phyloP scores from a whole-genome alignment of 2,888 invertebrate species.

The Asteroscopus sphinx region DNA sequence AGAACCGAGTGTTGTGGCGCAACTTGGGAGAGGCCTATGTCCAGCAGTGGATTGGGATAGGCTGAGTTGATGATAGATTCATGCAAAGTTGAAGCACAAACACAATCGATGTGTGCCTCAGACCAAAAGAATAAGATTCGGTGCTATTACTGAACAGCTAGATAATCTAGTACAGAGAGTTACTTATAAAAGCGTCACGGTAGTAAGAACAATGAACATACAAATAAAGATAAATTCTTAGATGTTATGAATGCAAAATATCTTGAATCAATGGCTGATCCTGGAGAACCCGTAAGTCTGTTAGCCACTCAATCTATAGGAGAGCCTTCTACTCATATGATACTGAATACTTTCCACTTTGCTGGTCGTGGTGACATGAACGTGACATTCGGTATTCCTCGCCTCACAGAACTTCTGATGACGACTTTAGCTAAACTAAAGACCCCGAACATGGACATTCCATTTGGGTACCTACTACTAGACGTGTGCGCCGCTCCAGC shows the following conservation, averaged over 20 bases:
- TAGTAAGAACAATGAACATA: constrained; percentile 67
- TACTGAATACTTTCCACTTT: constrained; percentile 99
- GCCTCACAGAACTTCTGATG: constrained; percentile 99
- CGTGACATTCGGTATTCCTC: constrained; percentile 99
- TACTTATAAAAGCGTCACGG: constrained; percentile 87
- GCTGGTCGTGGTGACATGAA: constrained; percentile 99
- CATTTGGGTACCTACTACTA: constrained; percentile 90
- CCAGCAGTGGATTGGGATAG: too few relatives aligned
- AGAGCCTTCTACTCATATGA: constrained; percentile 99
- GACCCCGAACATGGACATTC: constrained; percentile 99
- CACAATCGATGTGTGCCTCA: too few relatives aligned
- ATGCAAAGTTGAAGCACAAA: too few relatives aligned
- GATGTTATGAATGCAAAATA: constrained; percentile 94
- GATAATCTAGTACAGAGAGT: constrained; percentile 91
- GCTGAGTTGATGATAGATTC: too few relatives aligned
- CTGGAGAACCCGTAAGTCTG: constrained; percentile 99
- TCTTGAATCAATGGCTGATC: constrained; percentile 93
- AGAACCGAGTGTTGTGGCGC: too few relatives aligned
- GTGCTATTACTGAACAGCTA: constrained; percentile 95
- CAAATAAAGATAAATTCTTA: constrained; percentile 88
- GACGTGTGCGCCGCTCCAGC: too few relatives aligned
- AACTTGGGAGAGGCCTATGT: too few relatives aligned
- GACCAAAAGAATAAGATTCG: too few relatives aligned
- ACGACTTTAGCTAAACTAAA: constrained; percentile 97
- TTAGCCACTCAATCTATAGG: constrained; percentile 99